These are phyloP conservation scores for Odontomachus brunneus DNA, from an alignment of 1,140 invertebrate species.

Conservation along the genomic window DNA sequence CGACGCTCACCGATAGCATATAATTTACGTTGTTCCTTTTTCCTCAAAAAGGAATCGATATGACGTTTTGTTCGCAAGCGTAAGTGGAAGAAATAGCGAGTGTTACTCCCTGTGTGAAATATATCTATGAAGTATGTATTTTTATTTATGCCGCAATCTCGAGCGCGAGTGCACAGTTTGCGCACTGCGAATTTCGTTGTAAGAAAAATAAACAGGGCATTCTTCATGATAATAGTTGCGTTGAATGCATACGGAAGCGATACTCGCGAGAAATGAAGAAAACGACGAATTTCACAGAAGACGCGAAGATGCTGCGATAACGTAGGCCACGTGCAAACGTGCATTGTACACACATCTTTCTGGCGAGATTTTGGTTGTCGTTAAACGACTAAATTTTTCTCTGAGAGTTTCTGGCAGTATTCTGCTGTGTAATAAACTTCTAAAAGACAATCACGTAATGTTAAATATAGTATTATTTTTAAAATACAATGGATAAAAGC, in stretches of 20 bases:
- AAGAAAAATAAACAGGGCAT: constrained; percentile 52
- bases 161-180: neutral
- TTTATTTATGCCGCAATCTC: constrained; percentile 28
- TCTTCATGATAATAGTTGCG: constrained; percentile 51
- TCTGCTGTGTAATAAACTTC: no score
- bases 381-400: no score
- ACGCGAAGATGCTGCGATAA: constrained; percentile 27
- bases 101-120: neutral
- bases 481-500: no score
- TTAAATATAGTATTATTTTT: no score
- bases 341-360: neutral
- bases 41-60: constrained; percentile 25
- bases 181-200: constrained; percentile 40
- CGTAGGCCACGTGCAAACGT: neutral
- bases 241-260: constrained; percentile 46
- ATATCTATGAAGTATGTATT: constrained; percentile 5
- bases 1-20: constrained; percentile 45
- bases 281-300: constrained; percentile 63
- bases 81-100: neutral
- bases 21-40: constrained; percentile 33
- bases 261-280: constrained; percentile 42
- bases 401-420: no score
- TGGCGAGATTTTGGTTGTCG: neutral
- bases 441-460: no score
- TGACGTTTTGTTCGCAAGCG: constrained; percentile 15